These are phyloP conservation scores for Pantherophis alleghaniensis DNA, from an alignment of 2,797 vertebrate genomes.

Conservation along the genomic window DNA sequence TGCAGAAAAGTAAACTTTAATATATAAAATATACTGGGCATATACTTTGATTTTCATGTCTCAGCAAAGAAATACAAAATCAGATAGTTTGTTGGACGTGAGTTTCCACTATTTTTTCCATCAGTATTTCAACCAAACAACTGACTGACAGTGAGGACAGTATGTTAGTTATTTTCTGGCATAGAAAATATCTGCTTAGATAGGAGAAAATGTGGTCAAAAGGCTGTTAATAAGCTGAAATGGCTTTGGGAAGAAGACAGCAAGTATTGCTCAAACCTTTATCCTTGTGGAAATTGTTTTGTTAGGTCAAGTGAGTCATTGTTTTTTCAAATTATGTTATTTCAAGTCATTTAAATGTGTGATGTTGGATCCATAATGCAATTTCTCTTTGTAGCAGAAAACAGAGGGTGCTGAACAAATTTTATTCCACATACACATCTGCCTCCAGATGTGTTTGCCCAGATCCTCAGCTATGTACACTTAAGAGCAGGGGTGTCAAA, in stretches of 20 bases:
- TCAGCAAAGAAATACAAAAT: neutral
- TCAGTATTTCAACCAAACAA: neutral
- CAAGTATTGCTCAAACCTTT: neutral
- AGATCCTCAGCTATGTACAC: neutral
- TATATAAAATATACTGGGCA: neutral
- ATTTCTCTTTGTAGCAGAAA: neutral
- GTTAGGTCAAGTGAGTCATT: neutral
- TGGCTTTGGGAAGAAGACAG: no score
- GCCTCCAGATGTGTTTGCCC: no score
- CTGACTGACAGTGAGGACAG: neutral
- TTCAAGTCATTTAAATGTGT: neutral
- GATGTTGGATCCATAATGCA: neutral
- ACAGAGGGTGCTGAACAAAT: neutral
- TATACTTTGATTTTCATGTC: neutral
- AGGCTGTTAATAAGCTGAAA: neutral
- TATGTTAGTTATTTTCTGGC: neutral
- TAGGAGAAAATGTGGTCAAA: neutral
- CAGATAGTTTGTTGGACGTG: neutral
- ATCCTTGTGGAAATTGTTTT: neutral
- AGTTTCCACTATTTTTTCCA: neutral
- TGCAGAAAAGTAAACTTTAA: neutral
- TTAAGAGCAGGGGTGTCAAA: neutral
- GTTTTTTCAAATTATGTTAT: neutral
- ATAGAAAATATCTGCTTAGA: neutral
- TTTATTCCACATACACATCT: neutral